Evolutionary conservation across 1,140 invertebrate genomes (phyloP).

Genomic region (Olivierus martensii): DNA sequence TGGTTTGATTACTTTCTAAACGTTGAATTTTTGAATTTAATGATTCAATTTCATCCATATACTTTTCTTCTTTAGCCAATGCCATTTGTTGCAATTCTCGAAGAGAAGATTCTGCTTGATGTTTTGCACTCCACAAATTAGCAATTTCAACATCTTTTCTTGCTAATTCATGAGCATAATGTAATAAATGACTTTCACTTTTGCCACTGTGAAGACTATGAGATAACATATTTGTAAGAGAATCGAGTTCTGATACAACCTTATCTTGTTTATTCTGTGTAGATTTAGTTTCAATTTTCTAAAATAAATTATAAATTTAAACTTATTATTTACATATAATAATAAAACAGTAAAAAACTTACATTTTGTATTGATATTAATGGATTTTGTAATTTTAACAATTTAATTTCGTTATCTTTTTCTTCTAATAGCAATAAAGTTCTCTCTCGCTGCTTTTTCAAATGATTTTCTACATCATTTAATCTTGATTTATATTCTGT

Average conservation of each 20-base stretch:
- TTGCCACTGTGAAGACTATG: no score
- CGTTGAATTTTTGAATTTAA: conserved; percentile 41
- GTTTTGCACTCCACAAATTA: conserved; percentile 51
- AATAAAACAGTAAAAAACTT: conserved; percentile 31
- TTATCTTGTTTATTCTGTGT: no score
- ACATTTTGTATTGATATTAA: conserved; percentile 25
- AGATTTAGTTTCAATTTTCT: no score
- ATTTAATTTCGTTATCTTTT: conserved; percentile 60
- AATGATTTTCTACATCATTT: conserved; percentile 50
- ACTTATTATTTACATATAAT: no score
- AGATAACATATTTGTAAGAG: no score
- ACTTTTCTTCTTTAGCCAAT: conserved; percentile 40
- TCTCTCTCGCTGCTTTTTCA: conserved; percentile 60
- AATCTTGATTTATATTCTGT: conserved; percentile 42
- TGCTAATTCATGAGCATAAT: conserved; percentile 69
- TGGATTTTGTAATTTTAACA: conserved; percentile 36
- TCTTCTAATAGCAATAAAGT: conserved; percentile 59
- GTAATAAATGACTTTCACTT: conserved; percentile 30
- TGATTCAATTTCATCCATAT: conserved; percentile 40
- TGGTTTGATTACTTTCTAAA: conserved; percentile 53
- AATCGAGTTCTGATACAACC: no score
- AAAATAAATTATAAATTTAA: no score
- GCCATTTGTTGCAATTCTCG: conserved; percentile 46
- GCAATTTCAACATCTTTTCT: conserved; percentile 64
- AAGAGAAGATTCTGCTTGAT: conserved; percentile 49